A percentile compares a stretch with the other conserved stretches of the same genome.
Conservation (phyloP, 2,888 invertebrate species). For the Mythimna lalbum region DNA sequence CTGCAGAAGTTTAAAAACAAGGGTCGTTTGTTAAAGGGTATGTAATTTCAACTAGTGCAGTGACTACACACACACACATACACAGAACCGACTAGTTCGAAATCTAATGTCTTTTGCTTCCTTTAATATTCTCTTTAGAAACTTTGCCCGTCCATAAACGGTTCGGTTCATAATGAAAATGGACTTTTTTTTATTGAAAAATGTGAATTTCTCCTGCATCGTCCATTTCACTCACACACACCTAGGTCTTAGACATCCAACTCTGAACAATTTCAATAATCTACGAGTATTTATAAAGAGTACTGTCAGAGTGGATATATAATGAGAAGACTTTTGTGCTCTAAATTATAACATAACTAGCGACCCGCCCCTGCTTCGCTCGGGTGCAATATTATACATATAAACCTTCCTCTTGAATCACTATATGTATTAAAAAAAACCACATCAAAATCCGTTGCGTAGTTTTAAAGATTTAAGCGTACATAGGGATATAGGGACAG, state of each 20-base stretch:
- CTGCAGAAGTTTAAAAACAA: slow-evolving; percentile 21
- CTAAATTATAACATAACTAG: too few species aligned
- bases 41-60: slow-evolving; percentile 10
- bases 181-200: neutral
- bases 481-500: too few species aligned
- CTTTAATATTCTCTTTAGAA: slow-evolving; percentile 29
- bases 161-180: neutral
- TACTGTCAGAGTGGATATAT: too few species aligned
- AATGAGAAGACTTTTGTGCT: too few species aligned
- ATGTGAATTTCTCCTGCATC: neutral
- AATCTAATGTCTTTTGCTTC: slow-evolving; percentile 19
- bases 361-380: too few species aligned
- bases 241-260: too few species aligned
- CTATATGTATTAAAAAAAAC: too few species aligned
- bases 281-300: neutral
- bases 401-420: too few species aligned
- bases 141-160: neutral
- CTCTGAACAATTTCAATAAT: neutral
- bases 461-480: too few species aligned
- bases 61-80: slow-evolving; percentile 12
- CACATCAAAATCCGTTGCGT: too few species aligned
- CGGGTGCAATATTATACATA: too few species aligned
- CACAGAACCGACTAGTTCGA: slow-evolving; percentile 21
- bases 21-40: slow-evolving; percentile 22
- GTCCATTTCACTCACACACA: too few species aligned